Evolutionary conservation across 2,888 invertebrate species (phyloP).

Genomic region (Euspilapteryx auroguttella): DNA sequence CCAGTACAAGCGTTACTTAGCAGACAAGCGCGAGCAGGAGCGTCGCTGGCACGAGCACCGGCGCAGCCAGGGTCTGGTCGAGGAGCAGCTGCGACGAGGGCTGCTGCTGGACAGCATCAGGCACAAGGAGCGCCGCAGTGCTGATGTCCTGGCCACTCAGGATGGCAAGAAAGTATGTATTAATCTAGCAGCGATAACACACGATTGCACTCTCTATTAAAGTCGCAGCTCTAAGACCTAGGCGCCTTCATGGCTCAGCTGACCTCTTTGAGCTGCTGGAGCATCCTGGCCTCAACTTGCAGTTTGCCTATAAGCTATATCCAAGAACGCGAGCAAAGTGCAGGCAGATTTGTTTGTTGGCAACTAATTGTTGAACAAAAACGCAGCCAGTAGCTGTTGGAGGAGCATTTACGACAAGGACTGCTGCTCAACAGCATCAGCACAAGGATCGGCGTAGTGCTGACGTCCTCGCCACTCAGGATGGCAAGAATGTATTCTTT

Average conservation of each 20-base stretch:
- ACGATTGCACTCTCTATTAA: too few relatives aligned
- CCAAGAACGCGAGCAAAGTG: too few relatives aligned
- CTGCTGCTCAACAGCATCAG: constrained; percentile 24
- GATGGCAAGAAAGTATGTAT: constrained; percentile 26
- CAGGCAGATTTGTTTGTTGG: too few relatives aligned
- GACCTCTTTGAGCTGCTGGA: too few relatives aligned
- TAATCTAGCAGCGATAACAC: too few relatives aligned
- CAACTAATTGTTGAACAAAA: too few relatives aligned
- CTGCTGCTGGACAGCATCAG: constrained; percentile 24
- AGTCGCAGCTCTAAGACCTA: background rate
- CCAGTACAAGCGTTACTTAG: constrained; percentile 47
- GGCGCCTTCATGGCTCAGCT: too few relatives aligned
- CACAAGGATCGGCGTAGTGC: constrained; percentile 27
- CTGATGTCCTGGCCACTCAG: constrained; percentile 19
- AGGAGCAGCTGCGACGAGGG: constrained; percentile 17
- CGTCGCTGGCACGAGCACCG: constrained; percentile 35
- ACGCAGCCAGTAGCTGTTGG: constrained; percentile 20
- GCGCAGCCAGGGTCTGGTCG: constrained; percentile 20
- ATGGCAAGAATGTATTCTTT: constrained; percentile 34
- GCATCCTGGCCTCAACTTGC: too few relatives aligned
- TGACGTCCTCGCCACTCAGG: constrained; percentile 20
- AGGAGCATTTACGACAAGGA: constrained; percentile 17
- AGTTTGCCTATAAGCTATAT: too few relatives aligned
- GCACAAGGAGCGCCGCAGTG: constrained; percentile 25
- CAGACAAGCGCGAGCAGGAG: constrained; percentile 35